Conservation (phyloP, 1,140 invertebrate genomes). For the Conus betulinus region DNA sequence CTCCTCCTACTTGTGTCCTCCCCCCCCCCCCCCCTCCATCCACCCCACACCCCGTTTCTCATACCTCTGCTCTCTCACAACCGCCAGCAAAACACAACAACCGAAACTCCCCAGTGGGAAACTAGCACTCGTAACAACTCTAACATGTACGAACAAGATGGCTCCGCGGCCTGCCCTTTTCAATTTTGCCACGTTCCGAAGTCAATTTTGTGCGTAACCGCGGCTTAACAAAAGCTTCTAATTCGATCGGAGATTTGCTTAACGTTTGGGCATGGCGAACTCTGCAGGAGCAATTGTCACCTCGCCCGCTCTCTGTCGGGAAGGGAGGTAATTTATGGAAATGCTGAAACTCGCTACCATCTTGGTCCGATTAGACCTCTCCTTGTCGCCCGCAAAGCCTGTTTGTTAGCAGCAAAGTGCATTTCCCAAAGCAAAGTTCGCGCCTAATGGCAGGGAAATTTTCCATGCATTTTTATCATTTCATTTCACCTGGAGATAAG, state of each 20-base stretch:
- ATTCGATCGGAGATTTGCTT: conserved; percentile 14
- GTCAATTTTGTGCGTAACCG: not conserved
- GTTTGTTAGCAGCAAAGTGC: conserved; percentile 29
- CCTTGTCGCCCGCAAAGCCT: not conserved
- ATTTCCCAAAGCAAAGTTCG: conserved; percentile 31
- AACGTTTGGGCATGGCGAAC: not conserved
- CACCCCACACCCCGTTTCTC: not conserved
- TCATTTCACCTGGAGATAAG: not conserved
- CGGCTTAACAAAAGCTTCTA: conserved; percentile 6
- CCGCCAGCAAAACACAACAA: not conserved
- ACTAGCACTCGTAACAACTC: no score
- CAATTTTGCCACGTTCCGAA: not conserved
- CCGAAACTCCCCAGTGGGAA: no score
- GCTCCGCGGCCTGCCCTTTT: not conserved
- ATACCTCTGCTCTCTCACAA: not conserved
- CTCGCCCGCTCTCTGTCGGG: not conserved
- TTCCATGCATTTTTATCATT: conserved; percentile 31
- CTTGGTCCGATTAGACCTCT: conserved; percentile 8
- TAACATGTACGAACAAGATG: no score
- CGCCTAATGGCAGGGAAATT: conserved; percentile 20
- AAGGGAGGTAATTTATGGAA: conserved; percentile 17
- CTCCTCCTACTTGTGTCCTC: no score
- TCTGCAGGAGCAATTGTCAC: not conserved
- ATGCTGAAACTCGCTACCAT: not conserved
- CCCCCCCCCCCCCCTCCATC: no score